These are phyloP conservation scores for Lasioglossum calceatum DNA, from an alignment of 2,888 invertebrate genomes.

Conservation along the genomic window DNA sequence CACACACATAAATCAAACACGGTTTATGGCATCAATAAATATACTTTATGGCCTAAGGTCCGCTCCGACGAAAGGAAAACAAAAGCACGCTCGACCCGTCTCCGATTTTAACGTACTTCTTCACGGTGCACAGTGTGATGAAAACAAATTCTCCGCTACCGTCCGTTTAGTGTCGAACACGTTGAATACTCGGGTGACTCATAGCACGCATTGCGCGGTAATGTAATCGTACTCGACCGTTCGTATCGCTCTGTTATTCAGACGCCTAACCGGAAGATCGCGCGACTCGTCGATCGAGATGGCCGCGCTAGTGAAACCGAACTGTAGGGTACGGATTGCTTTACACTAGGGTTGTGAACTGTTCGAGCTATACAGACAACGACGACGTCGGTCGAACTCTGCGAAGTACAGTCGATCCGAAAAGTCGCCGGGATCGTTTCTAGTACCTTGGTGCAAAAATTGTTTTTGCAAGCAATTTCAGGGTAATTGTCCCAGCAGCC, in stretches of 20 bases:
- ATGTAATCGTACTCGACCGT: background rate
- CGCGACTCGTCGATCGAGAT: background rate
- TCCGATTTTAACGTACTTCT: background rate
- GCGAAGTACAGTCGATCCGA: background rate
- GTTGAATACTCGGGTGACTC: background rate
- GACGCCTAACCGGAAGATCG: background rate
- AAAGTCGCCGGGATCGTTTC: background rate
- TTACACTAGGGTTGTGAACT: background rate
- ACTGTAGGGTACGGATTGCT: slow-evolving; percentile 11
- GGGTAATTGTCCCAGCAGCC: background rate
- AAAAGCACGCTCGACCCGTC: background rate
- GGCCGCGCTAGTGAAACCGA: background rate
- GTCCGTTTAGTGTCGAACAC: background rate
- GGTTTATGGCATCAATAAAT: too few relatives aligned
- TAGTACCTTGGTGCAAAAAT: background rate
- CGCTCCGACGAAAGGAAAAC: background rate
- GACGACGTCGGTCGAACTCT: background rate
- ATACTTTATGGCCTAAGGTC: too few relatives aligned
- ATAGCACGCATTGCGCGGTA: background rate
- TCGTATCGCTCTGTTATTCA: background rate
- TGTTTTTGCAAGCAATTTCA: background rate
- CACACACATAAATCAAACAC: too few relatives aligned
- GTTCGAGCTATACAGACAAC: background rate
- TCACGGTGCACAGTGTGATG: too few relatives aligned
- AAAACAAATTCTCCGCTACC: background rate